These are phyloP conservation scores for Chelmon rostratus DNA, from an alignment of 2,797 vertebrate genomes.

Conservation along the genomic window DNA sequence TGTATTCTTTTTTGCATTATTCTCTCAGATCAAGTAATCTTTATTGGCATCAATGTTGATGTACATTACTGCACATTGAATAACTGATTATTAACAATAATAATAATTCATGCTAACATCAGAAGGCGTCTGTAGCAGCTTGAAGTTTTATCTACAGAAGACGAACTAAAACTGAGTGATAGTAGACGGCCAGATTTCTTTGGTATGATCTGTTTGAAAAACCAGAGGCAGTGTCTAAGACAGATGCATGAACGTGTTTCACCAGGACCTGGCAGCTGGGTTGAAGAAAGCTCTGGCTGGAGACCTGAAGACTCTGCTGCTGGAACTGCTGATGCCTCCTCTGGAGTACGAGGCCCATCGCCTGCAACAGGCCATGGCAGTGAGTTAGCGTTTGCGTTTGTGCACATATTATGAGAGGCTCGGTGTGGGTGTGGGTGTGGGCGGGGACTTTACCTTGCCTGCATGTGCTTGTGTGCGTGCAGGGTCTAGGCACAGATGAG, in stretches of 20 bases:
- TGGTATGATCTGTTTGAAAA: background rate
- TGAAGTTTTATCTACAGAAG: background rate
- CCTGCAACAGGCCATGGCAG: conserved; percentile 86
- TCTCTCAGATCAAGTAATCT: background rate
- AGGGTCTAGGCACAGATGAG: conserved; percentile 87
- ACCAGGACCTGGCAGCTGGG: conserved; percentile 80
- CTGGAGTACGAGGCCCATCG: conserved; percentile 83
- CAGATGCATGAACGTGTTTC: background rate
- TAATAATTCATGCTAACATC: too few relatives aligned
- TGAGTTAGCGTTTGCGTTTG: conserved; percentile 57
- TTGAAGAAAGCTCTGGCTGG: conserved; percentile 85
- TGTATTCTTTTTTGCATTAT: background rate
- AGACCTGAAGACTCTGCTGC: conserved; percentile 78
- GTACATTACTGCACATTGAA: too few relatives aligned
- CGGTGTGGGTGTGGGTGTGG: background rate
- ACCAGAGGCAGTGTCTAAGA: background rate
- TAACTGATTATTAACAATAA: too few relatives aligned
- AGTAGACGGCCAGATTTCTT: too few relatives aligned
- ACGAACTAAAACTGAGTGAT: too few relatives aligned
- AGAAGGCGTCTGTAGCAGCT: background rate
- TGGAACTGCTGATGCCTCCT: conserved; percentile 82
- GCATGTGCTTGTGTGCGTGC: conserved; percentile 28
- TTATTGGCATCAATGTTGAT: background rate
- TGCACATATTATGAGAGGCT: background rate
- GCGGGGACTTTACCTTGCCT: background rate